Base-by-base conservation (phyloP, 2,113 vertebrate genomes). In the Ovis aries region DNA sequence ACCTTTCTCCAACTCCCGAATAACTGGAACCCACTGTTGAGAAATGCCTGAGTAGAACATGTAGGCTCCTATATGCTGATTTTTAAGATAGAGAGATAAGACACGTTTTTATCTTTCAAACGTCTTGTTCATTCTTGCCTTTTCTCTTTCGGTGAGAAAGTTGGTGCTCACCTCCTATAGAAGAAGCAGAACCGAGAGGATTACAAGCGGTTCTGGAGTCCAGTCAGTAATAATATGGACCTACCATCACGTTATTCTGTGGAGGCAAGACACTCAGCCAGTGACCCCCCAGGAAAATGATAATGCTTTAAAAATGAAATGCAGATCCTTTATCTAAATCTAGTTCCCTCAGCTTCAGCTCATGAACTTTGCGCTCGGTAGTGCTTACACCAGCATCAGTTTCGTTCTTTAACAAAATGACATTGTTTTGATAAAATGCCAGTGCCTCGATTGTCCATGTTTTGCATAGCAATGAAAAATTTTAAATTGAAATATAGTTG, bases 81-180 rank as follows among this genome's bases (percentile, higher is more conserved):
- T 57, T 85, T 97, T 95, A 82, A 94, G 74, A 85, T 60, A 10
- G 40, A 77, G 40, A 53, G 64, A 83, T 94, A 96, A 96, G 93
- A 84, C 7, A 78, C 4, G 2, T 60, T 95, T 83, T 60, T 78
- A 67, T 57, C 27, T 94, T 95, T 78, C 50, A 94, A 89, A 94
- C 74, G 52, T 62, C 62, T 91, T 97, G 27, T 89, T 64, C 83
- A 81, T 91, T 94, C 88, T 94, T 89, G 62, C 55, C 71, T 85
- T 91, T 93, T 96, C 50, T 87, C 48, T 80, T 85, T 94, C 57
- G 55, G 6, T 78, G 84, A 83, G 64, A 96, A 92, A 78, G 81
- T 40, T 27, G 15, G 77, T 88, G 74, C 60, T 92, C 64, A 84
- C 40, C 64, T 95, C 27, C 31, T 40, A 53, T 21, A 91, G 93